Evolutionary conservation across 2,797 vertebrate genomes (phyloP).

Genomic region (Bradypodion ventrale): DNA sequence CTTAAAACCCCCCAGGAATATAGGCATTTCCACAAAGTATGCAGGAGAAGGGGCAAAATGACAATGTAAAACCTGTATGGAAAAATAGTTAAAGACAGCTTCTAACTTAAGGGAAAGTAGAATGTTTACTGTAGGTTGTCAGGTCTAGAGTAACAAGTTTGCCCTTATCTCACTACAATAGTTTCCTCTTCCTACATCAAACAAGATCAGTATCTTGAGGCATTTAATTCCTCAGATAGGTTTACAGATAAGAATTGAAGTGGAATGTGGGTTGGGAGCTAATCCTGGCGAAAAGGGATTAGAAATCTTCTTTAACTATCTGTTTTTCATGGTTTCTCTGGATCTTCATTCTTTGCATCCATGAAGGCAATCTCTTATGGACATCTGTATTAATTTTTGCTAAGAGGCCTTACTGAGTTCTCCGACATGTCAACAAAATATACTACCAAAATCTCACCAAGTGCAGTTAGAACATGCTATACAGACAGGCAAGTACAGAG

Average conservation of each 20-base stretch:
- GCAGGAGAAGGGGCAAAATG: too few relatives aligned
- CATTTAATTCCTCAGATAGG: neutral
- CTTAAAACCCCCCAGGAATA: neutral
- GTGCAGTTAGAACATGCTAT: neutral
- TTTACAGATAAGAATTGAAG: neutral
- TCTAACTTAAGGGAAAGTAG: neutral
- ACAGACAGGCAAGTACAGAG: neutral
- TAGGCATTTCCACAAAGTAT: neutral
- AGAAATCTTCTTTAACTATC: neutral
- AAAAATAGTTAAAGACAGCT: neutral
- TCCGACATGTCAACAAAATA: neutral
- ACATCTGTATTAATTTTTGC: neutral
- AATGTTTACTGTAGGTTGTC: neutral
- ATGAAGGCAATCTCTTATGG: neutral
- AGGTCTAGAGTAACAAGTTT: neutral
- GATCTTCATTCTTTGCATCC: neutral
- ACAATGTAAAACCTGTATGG: neutral
- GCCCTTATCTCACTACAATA: neutral
- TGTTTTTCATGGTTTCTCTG: neutral
- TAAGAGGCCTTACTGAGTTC: neutral
- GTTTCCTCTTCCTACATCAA: neutral
- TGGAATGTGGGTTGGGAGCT: neutral
- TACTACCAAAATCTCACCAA: neutral
- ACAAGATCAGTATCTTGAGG: neutral
- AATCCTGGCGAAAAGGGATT: neutral